phyloP scores from a whole-genome alignment of 2,113 vertebrate genomes.

The Oriolus oriolus region DNA sequence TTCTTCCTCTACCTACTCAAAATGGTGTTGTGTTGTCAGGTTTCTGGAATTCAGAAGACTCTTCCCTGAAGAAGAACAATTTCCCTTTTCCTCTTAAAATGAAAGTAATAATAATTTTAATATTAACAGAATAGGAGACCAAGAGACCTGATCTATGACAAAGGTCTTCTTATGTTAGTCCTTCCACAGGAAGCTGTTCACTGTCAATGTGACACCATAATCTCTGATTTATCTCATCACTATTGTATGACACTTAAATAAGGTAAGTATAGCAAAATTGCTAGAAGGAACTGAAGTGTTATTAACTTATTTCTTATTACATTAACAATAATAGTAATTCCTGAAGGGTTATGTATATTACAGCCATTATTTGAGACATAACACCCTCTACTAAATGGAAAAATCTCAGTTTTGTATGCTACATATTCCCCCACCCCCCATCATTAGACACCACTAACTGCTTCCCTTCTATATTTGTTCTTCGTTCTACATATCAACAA shows the following conservation, averaged over 20 bases:
- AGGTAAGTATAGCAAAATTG: not conserved
- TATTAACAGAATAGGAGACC: not conserved
- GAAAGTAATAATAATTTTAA: not conserved
- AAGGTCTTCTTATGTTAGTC: not conserved
- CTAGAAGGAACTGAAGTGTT: not conserved
- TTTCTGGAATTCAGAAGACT: not conserved
- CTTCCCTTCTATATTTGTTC: not conserved
- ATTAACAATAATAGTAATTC: conserved; percentile 4
- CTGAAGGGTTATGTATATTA: conserved; percentile 4
- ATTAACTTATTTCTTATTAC: conserved; percentile 29
- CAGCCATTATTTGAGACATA: not conserved
- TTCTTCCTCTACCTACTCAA: not conserved
- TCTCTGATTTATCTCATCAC: not conserved
- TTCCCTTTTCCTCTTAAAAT: not conserved
- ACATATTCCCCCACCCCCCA: not conserved
- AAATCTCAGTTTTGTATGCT: not conserved
- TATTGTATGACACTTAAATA: not conserved
- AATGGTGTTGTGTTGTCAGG: not conserved
- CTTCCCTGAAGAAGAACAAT: not conserved
- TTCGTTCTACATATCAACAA: conserved; percentile 1
- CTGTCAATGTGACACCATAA: not conserved
- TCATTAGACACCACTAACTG: not conserved
- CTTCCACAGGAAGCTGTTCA: not conserved
- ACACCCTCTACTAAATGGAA: not conserved
- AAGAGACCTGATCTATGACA: not conserved